These are phyloP conservation scores for Odocoileus hemionus DNA, from an alignment of 2,113 vertebrate species.

Conservation along the genomic window DNA sequence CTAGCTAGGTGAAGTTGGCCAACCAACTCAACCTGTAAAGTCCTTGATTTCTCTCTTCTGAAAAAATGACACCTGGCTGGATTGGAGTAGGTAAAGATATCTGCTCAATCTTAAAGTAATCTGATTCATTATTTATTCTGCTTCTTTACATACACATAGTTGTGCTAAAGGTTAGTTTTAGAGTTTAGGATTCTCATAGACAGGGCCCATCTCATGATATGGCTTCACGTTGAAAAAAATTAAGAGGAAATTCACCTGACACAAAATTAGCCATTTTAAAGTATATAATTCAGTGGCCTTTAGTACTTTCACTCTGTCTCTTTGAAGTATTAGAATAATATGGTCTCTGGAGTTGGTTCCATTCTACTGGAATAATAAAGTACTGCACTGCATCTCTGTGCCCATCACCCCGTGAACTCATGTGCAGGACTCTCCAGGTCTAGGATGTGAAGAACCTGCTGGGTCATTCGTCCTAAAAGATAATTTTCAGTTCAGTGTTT, in stretches of 20 bases:
- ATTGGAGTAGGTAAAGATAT: not conserved
- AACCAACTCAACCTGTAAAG: not conserved
- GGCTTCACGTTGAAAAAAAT: not conserved
- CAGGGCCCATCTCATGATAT: not conserved
- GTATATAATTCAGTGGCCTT: not conserved
- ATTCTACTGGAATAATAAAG: not conserved
- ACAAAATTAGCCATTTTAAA: not conserved
- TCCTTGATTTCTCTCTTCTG: conserved; percentile 3
- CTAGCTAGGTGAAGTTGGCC: not conserved
- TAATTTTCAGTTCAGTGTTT: not conserved
- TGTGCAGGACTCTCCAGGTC: not conserved
- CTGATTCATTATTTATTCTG: not conserved
- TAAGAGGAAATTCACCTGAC: not conserved
- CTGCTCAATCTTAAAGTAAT: not conserved
- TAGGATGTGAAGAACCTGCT: not conserved
- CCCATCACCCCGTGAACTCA: not conserved
- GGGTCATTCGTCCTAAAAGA: not conserved
- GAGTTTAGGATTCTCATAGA: not conserved
- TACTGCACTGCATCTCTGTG: not conserved
- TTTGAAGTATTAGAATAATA: not conserved
- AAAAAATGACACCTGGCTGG: not conserved
- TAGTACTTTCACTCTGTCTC: not conserved
- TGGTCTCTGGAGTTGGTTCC: not conserved
- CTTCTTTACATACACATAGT: not conserved
- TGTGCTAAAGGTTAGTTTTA: not conserved